A percentile compares a stretch with the other conserved stretches of the same genome.
These are phyloP conservation scores for Pharmacophagus antenor DNA, from an alignment of 2,888 invertebrate species.

Conservation along the genomic window DNA sequence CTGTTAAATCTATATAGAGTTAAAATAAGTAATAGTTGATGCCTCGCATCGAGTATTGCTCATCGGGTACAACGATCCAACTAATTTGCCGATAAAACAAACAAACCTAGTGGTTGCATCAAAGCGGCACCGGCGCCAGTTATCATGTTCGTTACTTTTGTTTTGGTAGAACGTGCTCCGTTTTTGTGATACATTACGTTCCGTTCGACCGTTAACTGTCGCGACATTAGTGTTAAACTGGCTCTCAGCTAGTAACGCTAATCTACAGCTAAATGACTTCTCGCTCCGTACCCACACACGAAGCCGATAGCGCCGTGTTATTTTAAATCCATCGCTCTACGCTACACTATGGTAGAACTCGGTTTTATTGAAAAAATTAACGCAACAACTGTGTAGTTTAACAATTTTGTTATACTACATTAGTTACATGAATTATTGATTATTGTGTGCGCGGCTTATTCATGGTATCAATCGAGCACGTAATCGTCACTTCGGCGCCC, in stretches of 20 bases:
- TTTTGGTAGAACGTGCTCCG: conserved; percentile 47
- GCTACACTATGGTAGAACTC: conserved; percentile 27
- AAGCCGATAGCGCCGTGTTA: background rate
- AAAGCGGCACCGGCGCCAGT: conserved; percentile 20
- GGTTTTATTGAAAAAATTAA: conserved; percentile 30
- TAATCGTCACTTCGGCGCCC: conserved; percentile 65
- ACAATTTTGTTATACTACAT: conserved; percentile 39
- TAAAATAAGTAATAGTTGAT: conserved; percentile 19
- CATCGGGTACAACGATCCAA: conserved; percentile 9
- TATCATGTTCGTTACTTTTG: conserved; percentile 30
- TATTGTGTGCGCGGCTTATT: conserved; percentile 39
- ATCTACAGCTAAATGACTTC: conserved; percentile 15
- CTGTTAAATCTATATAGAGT: conserved; percentile 32
- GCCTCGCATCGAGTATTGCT: conserved; percentile 19
- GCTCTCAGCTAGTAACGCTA: conserved; percentile 25
- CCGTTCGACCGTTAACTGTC: conserved; percentile 36
- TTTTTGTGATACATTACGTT: conserved; percentile 34
- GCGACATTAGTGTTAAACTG: conserved; percentile 32
- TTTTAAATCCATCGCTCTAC: background rate
- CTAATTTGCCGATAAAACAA: conserved; percentile 25
- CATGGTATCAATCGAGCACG: conserved; percentile 41
- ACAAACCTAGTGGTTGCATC: conserved; percentile 28
- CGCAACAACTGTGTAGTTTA: conserved; percentile 32
- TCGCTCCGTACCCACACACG: conserved; percentile 10
- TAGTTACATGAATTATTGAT: conserved; percentile 43